These are phyloP conservation scores for Chaenocephalus aceratus DNA, from an alignment of 2,113 vertebrate genomes.

Conservation along the genomic window DNA sequence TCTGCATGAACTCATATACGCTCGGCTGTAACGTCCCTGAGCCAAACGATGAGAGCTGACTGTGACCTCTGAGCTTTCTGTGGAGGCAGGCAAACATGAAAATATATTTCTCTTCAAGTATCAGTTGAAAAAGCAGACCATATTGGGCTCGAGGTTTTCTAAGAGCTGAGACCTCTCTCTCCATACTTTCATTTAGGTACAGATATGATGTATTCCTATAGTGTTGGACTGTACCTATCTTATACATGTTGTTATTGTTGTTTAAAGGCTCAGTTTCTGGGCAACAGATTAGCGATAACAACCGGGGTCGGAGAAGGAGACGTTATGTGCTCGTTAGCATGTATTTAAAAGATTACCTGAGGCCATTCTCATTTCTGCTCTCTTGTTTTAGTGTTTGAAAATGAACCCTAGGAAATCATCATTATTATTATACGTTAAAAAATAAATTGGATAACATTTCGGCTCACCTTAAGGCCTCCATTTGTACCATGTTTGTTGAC, in stretches of 20 bases:
- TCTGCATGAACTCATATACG: neutral
- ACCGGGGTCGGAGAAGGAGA: too few relatives aligned
- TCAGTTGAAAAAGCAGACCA: too few relatives aligned
- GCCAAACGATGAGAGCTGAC: neutral
- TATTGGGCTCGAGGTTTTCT: too few relatives aligned
- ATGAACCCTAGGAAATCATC: neutral
- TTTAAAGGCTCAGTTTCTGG: too few relatives aligned
- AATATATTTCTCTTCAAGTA: neutral
- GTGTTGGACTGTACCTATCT: too few relatives aligned
- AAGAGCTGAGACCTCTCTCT: too few relatives aligned
- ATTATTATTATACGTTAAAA: neutral
- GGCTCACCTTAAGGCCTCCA: neutral
- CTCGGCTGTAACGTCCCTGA: slow-evolving; percentile 12
- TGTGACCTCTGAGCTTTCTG: slow-evolving; percentile 33
- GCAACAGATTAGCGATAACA: too few relatives aligned
- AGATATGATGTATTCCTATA: too few relatives aligned
- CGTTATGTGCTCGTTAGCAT: neutral
- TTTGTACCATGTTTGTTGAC: neutral
- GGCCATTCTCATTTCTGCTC: neutral
- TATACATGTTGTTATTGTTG: too few relatives aligned
- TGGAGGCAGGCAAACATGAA: slow-evolving; percentile 4
- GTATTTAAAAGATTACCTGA: neutral
- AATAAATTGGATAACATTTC: neutral
- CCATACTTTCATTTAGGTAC: too few relatives aligned
- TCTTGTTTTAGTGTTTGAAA: neutral